These are phyloP conservation scores for Microcebus tavaratra DNA, from an alignment of 2,113 vertebrate genomes.

Conservation along the genomic window DNA sequence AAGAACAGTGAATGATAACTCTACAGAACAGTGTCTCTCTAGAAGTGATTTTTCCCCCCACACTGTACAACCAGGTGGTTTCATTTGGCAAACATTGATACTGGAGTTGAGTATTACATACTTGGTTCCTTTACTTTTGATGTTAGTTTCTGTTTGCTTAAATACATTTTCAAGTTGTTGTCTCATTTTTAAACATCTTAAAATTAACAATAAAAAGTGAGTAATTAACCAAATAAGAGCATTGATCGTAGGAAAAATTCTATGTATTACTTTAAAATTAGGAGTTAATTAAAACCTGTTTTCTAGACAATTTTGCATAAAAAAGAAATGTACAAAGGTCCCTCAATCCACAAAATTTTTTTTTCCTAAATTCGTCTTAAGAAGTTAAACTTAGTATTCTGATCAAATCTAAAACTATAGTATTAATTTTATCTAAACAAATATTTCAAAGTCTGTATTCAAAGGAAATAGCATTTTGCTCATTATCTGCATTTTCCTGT, in stretches of 20 bases:
- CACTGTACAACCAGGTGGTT: conserved; percentile 64
- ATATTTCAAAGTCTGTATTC: conserved; percentile 15
- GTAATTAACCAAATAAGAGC: conserved; percentile 79
- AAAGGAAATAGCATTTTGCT: conserved; percentile 29
- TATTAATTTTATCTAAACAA: conserved; percentile 16
- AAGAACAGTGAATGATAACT: conserved; percentile 72
- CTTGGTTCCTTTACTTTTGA: conserved; percentile 79
- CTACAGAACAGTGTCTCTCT: conserved; percentile 69
- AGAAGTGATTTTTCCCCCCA: conserved; percentile 52
- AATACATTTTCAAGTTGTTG: conserved; percentile 59
- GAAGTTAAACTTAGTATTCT: neutral
- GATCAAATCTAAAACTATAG: neutral
- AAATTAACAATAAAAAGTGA: conserved; percentile 74
- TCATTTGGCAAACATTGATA: conserved; percentile 59
- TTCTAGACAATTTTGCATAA: neutral
- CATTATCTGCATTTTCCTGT: neutral
- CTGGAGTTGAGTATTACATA: conserved; percentile 60
- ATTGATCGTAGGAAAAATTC: conserved; percentile 68
- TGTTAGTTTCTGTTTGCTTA: conserved; percentile 68
- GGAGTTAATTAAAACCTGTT: neutral
- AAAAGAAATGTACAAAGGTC: conserved; percentile 9
- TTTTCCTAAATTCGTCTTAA: conserved; percentile 25
- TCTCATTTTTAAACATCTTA: conserved; percentile 74
- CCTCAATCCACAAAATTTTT: neutral
- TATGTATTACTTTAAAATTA: neutral